Evolutionary conservation across 2,113 vertebrate genomes (phyloP).

Genomic region (Eptesicus fuscus): DNA sequence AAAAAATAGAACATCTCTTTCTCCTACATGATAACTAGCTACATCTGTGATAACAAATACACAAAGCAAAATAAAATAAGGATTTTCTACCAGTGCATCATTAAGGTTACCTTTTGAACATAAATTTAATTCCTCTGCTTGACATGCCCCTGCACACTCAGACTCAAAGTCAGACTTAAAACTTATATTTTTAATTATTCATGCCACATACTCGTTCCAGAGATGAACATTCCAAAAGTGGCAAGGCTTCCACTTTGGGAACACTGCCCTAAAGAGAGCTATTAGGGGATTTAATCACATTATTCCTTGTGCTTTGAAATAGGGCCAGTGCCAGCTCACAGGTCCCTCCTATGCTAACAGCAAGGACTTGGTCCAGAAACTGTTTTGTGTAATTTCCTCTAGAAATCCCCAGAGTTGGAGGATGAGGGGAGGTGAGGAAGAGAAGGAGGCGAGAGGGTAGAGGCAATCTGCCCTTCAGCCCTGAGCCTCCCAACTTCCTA

Average conservation of each 20-base stretch:
- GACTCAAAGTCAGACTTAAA: background rate
- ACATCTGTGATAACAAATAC: background rate
- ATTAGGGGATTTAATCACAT: background rate
- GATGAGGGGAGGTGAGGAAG: fast-evolving
- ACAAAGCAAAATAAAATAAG: conserved; percentile 30
- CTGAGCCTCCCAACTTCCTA: background rate
- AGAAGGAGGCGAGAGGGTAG: background rate
- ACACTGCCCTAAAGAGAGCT: background rate
- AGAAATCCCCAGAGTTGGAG: background rate
- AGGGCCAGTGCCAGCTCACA: background rate
- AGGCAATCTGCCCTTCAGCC: background rate
- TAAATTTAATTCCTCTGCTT: background rate
- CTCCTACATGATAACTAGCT: background rate
- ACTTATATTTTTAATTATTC: background rate
- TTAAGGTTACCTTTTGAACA: background rate
- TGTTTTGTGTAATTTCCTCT: background rate
- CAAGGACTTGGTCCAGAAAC: background rate
- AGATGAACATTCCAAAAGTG: background rate
- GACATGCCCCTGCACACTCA: background rate
- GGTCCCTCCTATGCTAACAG: background rate
- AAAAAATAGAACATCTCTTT: conserved; percentile 46
- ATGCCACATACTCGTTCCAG: background rate
- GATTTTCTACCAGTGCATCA: background rate
- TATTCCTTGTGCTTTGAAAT: background rate
- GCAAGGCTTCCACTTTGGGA: background rate